Conservation (phyloP, 1,140 invertebrate genomes). For the Anastatus disparis region DNA sequence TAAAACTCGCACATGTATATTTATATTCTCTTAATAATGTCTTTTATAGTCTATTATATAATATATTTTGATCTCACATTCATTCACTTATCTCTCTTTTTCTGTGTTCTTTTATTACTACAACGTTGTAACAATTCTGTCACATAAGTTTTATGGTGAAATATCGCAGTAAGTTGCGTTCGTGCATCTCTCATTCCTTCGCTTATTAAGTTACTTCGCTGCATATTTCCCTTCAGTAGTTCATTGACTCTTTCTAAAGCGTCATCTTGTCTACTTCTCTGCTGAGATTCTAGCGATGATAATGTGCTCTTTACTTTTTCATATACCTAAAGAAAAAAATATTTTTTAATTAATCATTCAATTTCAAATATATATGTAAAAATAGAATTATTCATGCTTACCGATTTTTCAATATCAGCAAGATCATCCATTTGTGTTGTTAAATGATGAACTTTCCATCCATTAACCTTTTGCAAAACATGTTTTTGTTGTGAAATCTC, state of each 20-base stretch:
- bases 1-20: conserved; percentile 23
- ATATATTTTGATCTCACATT: conserved; percentile 26
- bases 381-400: conserved; percentile 41
- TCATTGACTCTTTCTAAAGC: conserved; percentile 80
- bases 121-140: conserved; percentile 89
- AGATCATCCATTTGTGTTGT: conserved; percentile 92
- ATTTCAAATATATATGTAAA: neutral
- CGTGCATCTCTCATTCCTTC: conserved; percentile 92
- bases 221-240: conserved; percentile 91
- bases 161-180: conserved; percentile 86
- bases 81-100: conserved; percentile 80
- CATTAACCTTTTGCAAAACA: conserved; percentile 88
- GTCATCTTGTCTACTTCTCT: conserved; percentile 70
- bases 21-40: no score
- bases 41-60: conserved; percentile 33
- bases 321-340: conserved; percentile 70
- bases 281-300: conserved; percentile 72
- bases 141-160: conserved; percentile 90
- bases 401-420: conserved; percentile 72
- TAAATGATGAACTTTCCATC: conserved; percentile 95
- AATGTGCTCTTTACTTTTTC: conserved; percentile 74
- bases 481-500: conserved; percentile 91
- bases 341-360: conserved; percentile 10
- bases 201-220: conserved; percentile 90
- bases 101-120: conserved; percentile 89